phyloP scores from a whole-genome alignment of 2,888 invertebrate species.

The Erebia aethiops region DNA sequence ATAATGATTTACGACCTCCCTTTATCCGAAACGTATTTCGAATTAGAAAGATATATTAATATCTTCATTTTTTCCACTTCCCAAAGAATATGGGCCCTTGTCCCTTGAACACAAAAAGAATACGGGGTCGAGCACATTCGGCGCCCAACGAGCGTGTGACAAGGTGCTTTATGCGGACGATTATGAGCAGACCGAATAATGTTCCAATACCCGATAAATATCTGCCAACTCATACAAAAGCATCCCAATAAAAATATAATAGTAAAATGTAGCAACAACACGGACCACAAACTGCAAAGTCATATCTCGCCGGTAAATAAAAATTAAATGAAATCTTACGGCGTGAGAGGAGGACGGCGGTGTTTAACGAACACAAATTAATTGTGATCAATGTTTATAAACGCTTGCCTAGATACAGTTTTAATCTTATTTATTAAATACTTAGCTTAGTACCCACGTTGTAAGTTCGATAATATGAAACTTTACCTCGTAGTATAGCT shows the following conservation, averaged over 20 bases:
- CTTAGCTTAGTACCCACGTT: too few species aligned
- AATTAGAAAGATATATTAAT: constrained; percentile 83
- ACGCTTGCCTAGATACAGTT: background rate
- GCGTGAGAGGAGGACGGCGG: constrained; percentile 53
- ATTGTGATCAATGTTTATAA: constrained; percentile 47
- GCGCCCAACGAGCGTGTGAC: constrained; percentile 83
- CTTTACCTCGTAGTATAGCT: too few species aligned
- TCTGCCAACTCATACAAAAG: constrained; percentile 84
- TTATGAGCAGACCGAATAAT: constrained; percentile 81
- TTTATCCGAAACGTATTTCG: constrained; percentile 82
- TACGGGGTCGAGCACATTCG: constrained; percentile 74
- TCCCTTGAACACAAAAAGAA: constrained; percentile 75
- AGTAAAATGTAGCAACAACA: constrained; percentile 80
- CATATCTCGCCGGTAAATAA: constrained; percentile 76
- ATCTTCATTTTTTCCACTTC: constrained; percentile 82
- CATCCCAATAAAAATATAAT: constrained; percentile 82
- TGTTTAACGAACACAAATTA: constrained; percentile 62
- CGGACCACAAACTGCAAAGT: constrained; percentile 77
- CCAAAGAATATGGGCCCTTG: constrained; percentile 76
- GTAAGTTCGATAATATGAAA: too few species aligned
- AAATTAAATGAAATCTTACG: constrained; percentile 64
- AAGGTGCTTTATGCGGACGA: constrained; percentile 82
- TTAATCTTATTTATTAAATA: background rate
- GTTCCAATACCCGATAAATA: constrained; percentile 82
- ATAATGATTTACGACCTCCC: constrained; percentile 79